Base-by-base conservation (phyloP, 2,888 invertebrate genomes). In the Ophraella communa region DNA sequence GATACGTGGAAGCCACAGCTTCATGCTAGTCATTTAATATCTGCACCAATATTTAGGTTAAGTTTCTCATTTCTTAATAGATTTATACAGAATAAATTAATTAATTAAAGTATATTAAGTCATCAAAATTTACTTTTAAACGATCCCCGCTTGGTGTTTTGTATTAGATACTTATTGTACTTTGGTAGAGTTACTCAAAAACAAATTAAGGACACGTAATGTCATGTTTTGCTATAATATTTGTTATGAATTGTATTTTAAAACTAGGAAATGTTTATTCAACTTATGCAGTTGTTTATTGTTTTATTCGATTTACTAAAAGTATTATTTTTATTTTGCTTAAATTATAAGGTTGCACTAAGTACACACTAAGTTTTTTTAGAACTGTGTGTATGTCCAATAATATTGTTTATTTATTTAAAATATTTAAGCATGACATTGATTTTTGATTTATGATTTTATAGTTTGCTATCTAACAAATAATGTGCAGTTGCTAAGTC, bases 21-120 rank as follows among this genome's bases (percentile, higher is more conserved):
- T 60, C 27, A 47, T 33, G 20, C 57, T 57, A 47, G 35, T 30
- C 52, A 23, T n/a, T 52, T 27, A 44, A 30, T 52, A 44, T n/a
- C 35, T 35, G n/a, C 35, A 42, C 7, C 39, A 27, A 27, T 51
- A 35, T 53, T 54, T 54, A 60, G 60, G 60, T 60, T 60, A 60
- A 21, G 42, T 60, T 59, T 52, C 4, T 44, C 45, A 42, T 52
- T 60, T 53, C 33, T 17, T 17, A 35, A 35, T n/a, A 35, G n/a
- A 35, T 35, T 11, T 35, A 35, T 35, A n/a, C n/a, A n/a, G n/a
- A 35, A 35, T 11, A 35, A 35, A 35, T 35, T 35, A 11, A 11
- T n/a, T 11, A 35, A 3, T 14, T 33, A 3, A n/a, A 1, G n/a
- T n/a, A n/a, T n/a, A 33, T 33, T 33, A 4, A n/a, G 11, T 8